Percentiles rank a stretch among this genome's conserved stretches.
Conservation (phyloP, 2,888 invertebrate species). For the Arrhopalites spinosus region DNA sequence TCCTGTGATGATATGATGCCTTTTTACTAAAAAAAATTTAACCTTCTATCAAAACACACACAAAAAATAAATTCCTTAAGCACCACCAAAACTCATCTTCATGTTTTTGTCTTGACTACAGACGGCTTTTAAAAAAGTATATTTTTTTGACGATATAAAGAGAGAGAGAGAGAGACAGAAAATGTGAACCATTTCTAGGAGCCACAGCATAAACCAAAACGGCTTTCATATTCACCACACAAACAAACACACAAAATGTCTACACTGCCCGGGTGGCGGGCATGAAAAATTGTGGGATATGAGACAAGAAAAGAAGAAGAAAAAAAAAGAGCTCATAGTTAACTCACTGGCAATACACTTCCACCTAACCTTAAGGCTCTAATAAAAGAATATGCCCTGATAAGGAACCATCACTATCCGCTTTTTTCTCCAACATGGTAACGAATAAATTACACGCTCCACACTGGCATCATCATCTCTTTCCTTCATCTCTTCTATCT, state of each 20-base stretch:
- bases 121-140: neutral
- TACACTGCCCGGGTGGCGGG: neutral
- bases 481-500: slow-evolving; percentile 35
- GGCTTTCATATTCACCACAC: neutral
- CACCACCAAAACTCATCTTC: slow-evolving; percentile 8
- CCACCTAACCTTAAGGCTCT: slow-evolving; percentile 43
- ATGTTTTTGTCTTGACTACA: neutral
- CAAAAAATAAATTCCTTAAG: slow-evolving; percentile 9
- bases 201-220: slow-evolving; percentile 25
- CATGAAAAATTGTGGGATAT: neutral
- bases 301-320: neutral
- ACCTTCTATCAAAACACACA: slow-evolving; percentile 6
- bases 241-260: neutral
- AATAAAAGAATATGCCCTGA: slow-evolving; percentile 51
- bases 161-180: no score
- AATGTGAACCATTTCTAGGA: slow-evolving; percentile 12
- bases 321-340: slow-evolving; percentile 24
- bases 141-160: neutral
- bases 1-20: slow-evolving; percentile 47
- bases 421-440: slow-evolving; percentile 47
- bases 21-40: slow-evolving; percentile 16
- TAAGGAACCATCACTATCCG: slow-evolving; percentile 51
- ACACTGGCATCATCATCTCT: slow-evolving; percentile 50
- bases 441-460: slow-evolving; percentile 52
- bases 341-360: slow-evolving; percentile 30